A percentile compares a stretch with the other conserved stretches of the same genome.
These are phyloP conservation scores for Castor canadensis DNA, from an alignment of 2,113 vertebrate genomes.

Conservation along the genomic window DNA sequence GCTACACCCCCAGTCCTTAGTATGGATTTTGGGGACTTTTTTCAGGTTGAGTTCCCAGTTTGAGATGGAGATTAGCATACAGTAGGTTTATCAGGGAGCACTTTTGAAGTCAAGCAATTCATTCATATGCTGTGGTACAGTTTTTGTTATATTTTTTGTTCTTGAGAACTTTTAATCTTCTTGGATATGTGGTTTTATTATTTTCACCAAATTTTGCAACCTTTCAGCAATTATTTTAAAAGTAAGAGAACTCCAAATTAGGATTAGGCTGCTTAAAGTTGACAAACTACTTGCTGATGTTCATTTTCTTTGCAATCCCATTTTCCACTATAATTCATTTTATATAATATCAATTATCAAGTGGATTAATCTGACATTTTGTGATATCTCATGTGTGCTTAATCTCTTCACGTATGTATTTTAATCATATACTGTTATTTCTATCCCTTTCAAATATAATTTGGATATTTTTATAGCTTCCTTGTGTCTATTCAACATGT, in stretches of 20 bases:
- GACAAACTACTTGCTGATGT: not conserved
- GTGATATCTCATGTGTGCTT: not conserved
- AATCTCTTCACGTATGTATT: not conserved
- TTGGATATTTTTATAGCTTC: not conserved
- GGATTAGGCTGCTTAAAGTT: not conserved
- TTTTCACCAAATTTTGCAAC: not conserved
- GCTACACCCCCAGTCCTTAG: not conserved
- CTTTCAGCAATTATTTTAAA: not conserved
- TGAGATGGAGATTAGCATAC: not conserved
- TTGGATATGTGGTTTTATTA: not conserved
- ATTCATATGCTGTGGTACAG: not conserved
- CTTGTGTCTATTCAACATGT: not conserved
- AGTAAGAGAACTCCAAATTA: not conserved
- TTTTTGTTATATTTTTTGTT: conserved; percentile 4
- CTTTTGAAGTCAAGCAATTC: not conserved
- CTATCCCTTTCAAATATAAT: not conserved
- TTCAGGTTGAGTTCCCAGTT: not conserved
- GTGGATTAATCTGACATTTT: not conserved
- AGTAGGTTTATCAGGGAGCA: not conserved
- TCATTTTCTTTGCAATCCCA: not conserved
- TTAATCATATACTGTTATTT: not conserved
- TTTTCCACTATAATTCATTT: not conserved
- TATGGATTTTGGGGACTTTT: not conserved
- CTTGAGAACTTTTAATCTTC: not conserved
- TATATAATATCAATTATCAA: not conserved